These are phyloP conservation scores for Cantharis flavilabris DNA, from an alignment of 2,888 invertebrate species.

Conservation along the genomic window DNA sequence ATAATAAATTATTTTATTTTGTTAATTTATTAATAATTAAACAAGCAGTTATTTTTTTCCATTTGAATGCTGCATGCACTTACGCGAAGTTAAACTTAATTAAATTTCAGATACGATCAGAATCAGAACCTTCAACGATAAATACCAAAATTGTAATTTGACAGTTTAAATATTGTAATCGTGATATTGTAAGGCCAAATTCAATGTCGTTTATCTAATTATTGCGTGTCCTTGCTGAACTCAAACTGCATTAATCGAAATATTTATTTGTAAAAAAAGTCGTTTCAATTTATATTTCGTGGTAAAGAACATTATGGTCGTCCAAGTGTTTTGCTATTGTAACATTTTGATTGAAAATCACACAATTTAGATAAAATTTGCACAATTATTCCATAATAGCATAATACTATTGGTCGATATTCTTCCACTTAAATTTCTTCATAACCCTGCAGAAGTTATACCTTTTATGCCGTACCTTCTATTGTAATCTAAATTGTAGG, in stretches of 20 bases:
- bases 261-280: neutral
- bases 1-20: neutral
- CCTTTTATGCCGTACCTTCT: neutral
- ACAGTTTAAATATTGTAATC: neutral
- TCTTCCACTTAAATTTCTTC: neutral
- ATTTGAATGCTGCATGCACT: neutral
- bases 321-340: neutral
- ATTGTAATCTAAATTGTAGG: conserved; percentile 16
- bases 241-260: neutral
- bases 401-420: neutral
- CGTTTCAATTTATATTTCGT: neutral
- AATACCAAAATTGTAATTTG: neutral
- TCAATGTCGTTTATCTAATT: neutral
- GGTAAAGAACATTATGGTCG: neutral
- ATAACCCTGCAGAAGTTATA: neutral
- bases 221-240: neutral
- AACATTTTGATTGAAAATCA: neutral
- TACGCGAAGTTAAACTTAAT: neutral
- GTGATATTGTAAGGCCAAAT: neutral
- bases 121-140: neutral
- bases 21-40: neutral
- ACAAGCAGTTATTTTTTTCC: neutral
- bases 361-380: neutral
- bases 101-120: neutral
- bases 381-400: neutral